Conservation (phyloP, 2,888 invertebrate species). For the Priocnemis perturbator region DNA sequence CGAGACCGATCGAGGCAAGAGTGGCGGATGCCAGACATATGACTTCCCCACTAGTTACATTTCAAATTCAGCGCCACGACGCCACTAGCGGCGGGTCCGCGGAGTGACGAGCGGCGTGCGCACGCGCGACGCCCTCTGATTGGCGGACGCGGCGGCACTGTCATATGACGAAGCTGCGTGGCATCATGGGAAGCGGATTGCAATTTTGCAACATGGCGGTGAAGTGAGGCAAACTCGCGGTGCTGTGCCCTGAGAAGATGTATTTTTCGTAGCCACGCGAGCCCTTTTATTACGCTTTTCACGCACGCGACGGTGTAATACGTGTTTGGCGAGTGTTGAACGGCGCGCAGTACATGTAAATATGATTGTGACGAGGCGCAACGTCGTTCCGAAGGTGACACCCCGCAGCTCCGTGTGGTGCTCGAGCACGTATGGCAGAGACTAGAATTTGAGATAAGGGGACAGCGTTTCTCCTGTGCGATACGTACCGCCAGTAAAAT, state of each 20-base stretch:
- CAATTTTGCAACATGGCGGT: constrained; percentile 73
- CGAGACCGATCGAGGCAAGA: too few relatives aligned
- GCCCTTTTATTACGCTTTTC: constrained; percentile 44
- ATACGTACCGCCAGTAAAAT: constrained; percentile 43
- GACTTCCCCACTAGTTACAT: too few relatives aligned
- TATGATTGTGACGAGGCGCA: constrained; percentile 62
- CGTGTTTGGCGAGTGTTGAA: constrained; percentile 41
- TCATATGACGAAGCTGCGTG: constrained; percentile 69
- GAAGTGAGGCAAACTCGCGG: constrained; percentile 71
- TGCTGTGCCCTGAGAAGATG: constrained; percentile 68
- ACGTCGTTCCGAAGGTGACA: constrained; percentile 68
- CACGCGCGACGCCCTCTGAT: constrained; percentile 46
- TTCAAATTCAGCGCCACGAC: constrained; percentile 50
- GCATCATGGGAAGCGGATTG: constrained; percentile 68
- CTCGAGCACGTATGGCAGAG: constrained; percentile 69
- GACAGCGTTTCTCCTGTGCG: constrained; percentile 51
- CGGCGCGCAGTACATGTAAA: constrained; percentile 57
- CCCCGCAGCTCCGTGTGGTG: constrained; percentile 65
- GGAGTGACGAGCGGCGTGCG: neutral
- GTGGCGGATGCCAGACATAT: too few relatives aligned
- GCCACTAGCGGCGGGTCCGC: constrained; percentile 28
- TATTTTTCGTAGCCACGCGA: constrained; percentile 61
- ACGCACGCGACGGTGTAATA: constrained; percentile 50
- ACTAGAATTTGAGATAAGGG: constrained; percentile 66
- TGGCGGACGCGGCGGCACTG: constrained; percentile 60